Evolutionary conservation across 1,140 invertebrate species (phyloP).

Genomic region (Scylla paramamosain): DNA sequence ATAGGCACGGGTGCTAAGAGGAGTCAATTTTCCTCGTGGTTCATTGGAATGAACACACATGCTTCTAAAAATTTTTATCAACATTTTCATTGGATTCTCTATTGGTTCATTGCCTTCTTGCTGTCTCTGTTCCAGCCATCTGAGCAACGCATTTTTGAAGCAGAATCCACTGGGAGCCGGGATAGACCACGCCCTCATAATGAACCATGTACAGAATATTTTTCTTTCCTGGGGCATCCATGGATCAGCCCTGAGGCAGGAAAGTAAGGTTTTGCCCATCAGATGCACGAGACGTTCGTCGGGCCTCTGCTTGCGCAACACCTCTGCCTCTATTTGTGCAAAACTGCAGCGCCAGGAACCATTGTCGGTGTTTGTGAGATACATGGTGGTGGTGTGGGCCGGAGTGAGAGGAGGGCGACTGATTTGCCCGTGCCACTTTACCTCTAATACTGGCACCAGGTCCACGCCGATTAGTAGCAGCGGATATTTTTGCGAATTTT

Average conservation of each 20-base stretch:
- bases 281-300: background rate
- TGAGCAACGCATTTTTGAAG: background rate
- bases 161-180: background rate
- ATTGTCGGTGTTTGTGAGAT: constrained; percentile 11
- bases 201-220: background rate
- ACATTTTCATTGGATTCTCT: too few species aligned
- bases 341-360: constrained; percentile 44
- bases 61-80: too few species aligned
- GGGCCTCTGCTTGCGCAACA: background rate
- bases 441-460: constrained; percentile 23
- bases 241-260: constrained; percentile 26
- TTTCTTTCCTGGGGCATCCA: constrained; percentile 34
- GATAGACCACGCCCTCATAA: background rate
- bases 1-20: too few species aligned
- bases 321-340: background rate
- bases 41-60: too few species aligned
- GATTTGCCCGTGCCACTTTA: background rate
- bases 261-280: constrained; percentile 17
- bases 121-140: background rate
- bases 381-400: background rate
- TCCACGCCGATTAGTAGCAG: constrained; percentile 39
- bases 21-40: too few species aligned
- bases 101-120: too few species aligned
- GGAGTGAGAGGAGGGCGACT: background rate
- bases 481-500: too few species aligned